These are phyloP conservation scores for Alligator sinensis DNA, from an alignment of 2,113 vertebrate genomes.

Conservation along the genomic window DNA sequence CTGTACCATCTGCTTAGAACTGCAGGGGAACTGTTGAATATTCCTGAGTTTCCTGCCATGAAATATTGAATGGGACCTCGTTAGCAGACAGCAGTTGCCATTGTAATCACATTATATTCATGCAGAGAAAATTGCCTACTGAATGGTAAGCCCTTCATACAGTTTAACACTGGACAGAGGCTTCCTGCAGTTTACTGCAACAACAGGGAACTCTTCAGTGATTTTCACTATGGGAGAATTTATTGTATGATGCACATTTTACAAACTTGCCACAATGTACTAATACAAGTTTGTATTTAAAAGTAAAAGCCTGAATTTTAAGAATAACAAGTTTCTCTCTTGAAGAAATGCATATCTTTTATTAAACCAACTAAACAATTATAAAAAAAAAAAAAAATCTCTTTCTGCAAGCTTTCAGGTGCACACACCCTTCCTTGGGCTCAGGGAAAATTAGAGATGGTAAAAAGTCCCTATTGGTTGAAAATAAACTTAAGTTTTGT, in stretches of 20 bases:
- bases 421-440: too few species aligned
- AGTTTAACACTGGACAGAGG: slow-evolving; percentile 46
- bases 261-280: neutral
- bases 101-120: slow-evolving; percentile 69
- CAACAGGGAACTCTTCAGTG: neutral
- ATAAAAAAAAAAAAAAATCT: too few species aligned
- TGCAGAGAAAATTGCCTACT: slow-evolving; percentile 58
- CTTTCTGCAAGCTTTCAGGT: too few species aligned
- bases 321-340: neutral
- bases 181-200: slow-evolving; percentile 29
- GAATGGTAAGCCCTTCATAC: slow-evolving; percentile 23
- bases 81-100: slow-evolving; percentile 62
- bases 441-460: too few species aligned
- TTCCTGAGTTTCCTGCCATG: slow-evolving; percentile 31
- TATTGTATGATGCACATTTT: neutral
- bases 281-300: neutral
- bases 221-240: neutral
- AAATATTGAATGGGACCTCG: slow-evolving; percentile 44
- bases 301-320: neutral
- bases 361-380: too few species aligned
- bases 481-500: too few species aligned
- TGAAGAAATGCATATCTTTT: neutral
- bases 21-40: slow-evolving; percentile 14
- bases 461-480: too few species aligned
- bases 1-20: slow-evolving; percentile 33